These are phyloP conservation scores for Zaprionus ornatus DNA, from an alignment of 1,140 invertebrate genomes.

Conservation along the genomic window DNA sequence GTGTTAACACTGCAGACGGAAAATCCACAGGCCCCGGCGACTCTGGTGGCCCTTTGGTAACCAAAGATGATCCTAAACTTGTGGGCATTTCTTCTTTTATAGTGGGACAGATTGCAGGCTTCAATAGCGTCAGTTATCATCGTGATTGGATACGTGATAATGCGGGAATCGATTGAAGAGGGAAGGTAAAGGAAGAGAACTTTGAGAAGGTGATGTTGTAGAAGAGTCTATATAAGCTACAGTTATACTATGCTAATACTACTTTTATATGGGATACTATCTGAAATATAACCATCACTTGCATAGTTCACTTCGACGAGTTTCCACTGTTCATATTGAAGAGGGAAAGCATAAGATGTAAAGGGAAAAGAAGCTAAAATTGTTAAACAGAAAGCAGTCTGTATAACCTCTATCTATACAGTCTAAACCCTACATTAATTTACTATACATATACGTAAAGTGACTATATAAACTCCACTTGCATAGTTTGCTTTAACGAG, in stretches of 20 bases:
- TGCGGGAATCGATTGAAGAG: constrained; percentile 9
- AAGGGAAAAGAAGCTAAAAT: too few relatives aligned
- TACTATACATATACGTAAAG: background rate
- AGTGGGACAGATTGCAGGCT: background rate
- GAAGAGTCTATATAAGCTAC: background rate
- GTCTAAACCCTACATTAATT: too few relatives aligned
- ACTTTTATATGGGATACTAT: background rate
- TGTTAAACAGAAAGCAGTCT: too few relatives aligned
- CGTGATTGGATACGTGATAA: constrained; percentile 31
- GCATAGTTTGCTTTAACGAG: background rate
- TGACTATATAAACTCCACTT: background rate
- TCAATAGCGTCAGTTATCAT: constrained; percentile 15
- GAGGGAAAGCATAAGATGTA: too few relatives aligned
- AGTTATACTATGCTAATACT: background rate
- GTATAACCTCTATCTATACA: too few relatives aligned
- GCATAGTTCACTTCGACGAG: background rate
- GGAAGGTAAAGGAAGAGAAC: background rate
- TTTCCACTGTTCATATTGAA: background rate
- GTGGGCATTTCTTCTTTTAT: constrained; percentile 26
- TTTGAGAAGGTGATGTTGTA: background rate
- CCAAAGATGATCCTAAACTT: background rate
- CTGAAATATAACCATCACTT: background rate
- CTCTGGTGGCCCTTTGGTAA: constrained; percentile 38
- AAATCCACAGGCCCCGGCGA: constrained; percentile 21
- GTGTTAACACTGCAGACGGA: constrained; percentile 21